A percentile compares a stretch with the other conserved stretches of the same genome.
These are phyloP conservation scores for Adrianichthys oophorus DNA, from an alignment of 2,797 vertebrate genomes.

Conservation along the genomic window DNA sequence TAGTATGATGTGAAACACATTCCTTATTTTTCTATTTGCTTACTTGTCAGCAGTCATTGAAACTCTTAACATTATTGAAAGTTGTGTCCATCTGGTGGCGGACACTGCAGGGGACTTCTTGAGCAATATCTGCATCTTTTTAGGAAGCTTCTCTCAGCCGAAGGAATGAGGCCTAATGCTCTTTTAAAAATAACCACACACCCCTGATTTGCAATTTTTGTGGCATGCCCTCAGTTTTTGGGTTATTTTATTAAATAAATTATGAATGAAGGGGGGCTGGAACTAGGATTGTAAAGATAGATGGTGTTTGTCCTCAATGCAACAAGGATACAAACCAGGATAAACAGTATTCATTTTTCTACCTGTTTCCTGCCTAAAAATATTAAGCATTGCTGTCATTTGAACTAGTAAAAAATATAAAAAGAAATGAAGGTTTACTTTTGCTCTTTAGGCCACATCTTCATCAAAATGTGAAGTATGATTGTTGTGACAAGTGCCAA, in stretches of 20 bases:
- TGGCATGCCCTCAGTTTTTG: slow-evolving; percentile 13
- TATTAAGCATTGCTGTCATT: slow-evolving; percentile 22
- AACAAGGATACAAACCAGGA: slow-evolving; percentile 14
- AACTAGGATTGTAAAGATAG: slow-evolving; percentile 18
- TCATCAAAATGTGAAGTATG: slow-evolving; percentile 40
- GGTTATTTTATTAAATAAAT: not conserved
- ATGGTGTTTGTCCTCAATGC: slow-evolving; percentile 14
- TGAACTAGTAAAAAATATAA: slow-evolving; percentile 9
- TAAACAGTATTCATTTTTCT: slow-evolving; percentile 21
- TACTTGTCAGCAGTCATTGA: too few relatives aligned
- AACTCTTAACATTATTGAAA: too few relatives aligned
- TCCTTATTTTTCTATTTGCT: too few relatives aligned
- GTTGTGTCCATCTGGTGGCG: slow-evolving; percentile 67
- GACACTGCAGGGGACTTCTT: slow-evolving; percentile 35
- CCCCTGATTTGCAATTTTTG: slow-evolving; percentile 29
- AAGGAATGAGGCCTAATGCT: slow-evolving; percentile 28
- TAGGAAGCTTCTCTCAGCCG: slow-evolving; percentile 25
- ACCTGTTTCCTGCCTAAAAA: slow-evolving; percentile 8
- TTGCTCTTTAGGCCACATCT: slow-evolving; percentile 38
- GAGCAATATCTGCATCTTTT: slow-evolving; percentile 6
- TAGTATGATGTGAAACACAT: too few relatives aligned
- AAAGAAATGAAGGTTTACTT: slow-evolving; percentile 24
- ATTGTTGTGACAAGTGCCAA: slow-evolving; percentile 54
- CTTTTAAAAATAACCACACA: slow-evolving; percentile 49
- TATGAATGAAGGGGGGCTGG: not conserved